Conservation (phyloP, 92 coral and sea anemone genomes). For the Diadumene lineata region DNA sequence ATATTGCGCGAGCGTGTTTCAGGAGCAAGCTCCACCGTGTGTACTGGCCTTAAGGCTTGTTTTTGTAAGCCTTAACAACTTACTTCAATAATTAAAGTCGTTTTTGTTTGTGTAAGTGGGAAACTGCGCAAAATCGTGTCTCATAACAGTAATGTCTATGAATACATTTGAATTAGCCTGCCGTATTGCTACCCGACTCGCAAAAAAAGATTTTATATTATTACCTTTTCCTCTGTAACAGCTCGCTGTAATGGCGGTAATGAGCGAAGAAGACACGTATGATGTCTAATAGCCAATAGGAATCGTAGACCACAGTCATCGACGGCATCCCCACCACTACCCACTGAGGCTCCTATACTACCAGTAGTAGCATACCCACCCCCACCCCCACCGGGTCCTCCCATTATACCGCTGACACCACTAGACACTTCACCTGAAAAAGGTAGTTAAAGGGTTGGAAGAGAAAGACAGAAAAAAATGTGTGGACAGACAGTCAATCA, state of each 20-base stretch:
- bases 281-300: constrained; percentile 95
- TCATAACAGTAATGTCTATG: too few relatives aligned
- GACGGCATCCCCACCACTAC: constrained; percentile 99
- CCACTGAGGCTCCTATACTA: constrained; percentile 98
- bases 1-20: too few relatives aligned
- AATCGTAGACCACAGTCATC: constrained; percentile 98
- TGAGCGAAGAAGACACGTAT: constrained; percentile 94
- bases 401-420: constrained; percentile 82
- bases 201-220: neutral
- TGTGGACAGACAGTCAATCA: too few relatives aligned
- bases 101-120: too few relatives aligned
- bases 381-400: constrained; percentile 99
- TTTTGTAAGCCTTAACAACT: too few relatives aligned
- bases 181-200: too few relatives aligned
- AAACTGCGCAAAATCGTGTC: too few relatives aligned
- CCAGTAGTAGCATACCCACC: constrained; percentile 99
- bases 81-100: too few relatives aligned
- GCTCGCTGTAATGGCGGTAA: constrained; percentile 86
- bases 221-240: constrained; percentile 80
- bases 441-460: neutral
- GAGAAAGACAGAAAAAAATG: too few relatives aligned
- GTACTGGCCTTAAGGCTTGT: too few relatives aligned
- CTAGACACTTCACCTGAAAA: constrained; percentile 65
- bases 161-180: too few relatives aligned
- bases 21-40: too few relatives aligned